Conservation (phyloP, 2,113 vertebrate genomes). For the Tychaedon coryphoeus region DNA sequence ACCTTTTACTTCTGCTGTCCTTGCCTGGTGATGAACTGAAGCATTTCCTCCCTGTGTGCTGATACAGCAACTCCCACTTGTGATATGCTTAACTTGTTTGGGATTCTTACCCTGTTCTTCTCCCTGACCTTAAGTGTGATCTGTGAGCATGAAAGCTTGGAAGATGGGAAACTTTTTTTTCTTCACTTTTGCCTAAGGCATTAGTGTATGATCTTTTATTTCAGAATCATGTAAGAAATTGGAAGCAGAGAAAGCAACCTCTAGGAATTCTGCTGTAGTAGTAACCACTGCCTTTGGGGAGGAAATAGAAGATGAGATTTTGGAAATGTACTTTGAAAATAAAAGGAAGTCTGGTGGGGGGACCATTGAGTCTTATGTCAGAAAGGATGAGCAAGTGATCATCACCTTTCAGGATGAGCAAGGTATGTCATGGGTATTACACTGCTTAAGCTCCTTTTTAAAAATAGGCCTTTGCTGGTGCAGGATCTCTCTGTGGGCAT, state of each 20-base stretch:
- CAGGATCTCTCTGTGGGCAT: background rate
- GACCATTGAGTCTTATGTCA: background rate
- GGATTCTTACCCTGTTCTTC: background rate
- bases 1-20: background rate
- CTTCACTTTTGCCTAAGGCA: background rate
- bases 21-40: background rate
- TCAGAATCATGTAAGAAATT: background rate
- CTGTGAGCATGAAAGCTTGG: background rate
- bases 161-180: background rate
- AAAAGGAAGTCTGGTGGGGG: slow-evolving; percentile 59
- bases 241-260: background rate
- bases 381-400: background rate
- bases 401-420: slow-evolving; percentile 43
- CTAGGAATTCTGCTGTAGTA: background rate
- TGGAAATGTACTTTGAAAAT: slow-evolving; percentile 66
- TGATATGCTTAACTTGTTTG: background rate
- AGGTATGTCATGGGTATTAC: background rate
- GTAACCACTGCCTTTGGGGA: slow-evolving; percentile 12
- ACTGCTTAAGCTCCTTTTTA: background rate
- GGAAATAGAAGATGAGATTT: slow-evolving; percentile 25
- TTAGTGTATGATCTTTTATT: background rate
- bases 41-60: background rate
- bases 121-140: background rate
- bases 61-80: accelerated
- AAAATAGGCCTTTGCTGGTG: background rate